phyloP scores from a whole-genome alignment of 2,888 invertebrate species.

The Leptopilina syphax region DNA sequence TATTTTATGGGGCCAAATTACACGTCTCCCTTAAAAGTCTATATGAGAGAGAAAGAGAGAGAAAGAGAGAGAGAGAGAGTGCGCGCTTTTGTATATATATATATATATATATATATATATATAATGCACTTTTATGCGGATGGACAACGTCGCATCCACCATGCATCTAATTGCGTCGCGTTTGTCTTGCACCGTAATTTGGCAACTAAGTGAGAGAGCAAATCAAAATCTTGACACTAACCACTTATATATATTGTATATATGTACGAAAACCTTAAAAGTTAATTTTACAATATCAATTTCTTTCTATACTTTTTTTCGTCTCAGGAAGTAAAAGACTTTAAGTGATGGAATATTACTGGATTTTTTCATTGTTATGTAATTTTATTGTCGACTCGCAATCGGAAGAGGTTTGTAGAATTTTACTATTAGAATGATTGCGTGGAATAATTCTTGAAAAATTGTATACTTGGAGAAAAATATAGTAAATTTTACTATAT shows the following conservation, averaged over 20 bases:
- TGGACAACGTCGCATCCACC: slow-evolving; percentile 26
- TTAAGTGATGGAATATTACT: not conserved
- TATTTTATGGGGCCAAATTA: slow-evolving; percentile 52
- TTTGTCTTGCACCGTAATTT: slow-evolving; percentile 28
- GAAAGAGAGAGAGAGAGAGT: slow-evolving; percentile 26
- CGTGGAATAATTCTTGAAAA: too few relatives aligned
- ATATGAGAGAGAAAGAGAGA: not conserved
- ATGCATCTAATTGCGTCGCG: not conserved
- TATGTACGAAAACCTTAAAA: not conserved
- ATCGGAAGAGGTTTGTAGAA: too few relatives aligned
- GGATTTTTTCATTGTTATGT: too few relatives aligned
- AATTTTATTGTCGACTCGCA: too few relatives aligned
- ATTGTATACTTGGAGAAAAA: too few relatives aligned
- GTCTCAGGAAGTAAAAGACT: not conserved
- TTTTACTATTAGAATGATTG: too few relatives aligned
- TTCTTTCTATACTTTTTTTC: not conserved
- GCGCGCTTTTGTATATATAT: slow-evolving; percentile 45
- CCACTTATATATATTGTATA: not conserved
- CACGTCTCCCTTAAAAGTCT: slow-evolving; percentile 54
- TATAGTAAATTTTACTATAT: too few relatives aligned
- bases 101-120: slow-evolving; percentile 46
- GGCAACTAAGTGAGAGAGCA: slow-evolving; percentile 38
- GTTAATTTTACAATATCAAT: not conserved
- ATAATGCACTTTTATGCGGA: slow-evolving; percentile 43
- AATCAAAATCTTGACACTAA: slow-evolving; percentile 24